Evolutionary conservation across 2,113 vertebrate species (phyloP), one percentile per base, ranked within the genome.

Genomic region (Scartelaos histophorus): DNA sequence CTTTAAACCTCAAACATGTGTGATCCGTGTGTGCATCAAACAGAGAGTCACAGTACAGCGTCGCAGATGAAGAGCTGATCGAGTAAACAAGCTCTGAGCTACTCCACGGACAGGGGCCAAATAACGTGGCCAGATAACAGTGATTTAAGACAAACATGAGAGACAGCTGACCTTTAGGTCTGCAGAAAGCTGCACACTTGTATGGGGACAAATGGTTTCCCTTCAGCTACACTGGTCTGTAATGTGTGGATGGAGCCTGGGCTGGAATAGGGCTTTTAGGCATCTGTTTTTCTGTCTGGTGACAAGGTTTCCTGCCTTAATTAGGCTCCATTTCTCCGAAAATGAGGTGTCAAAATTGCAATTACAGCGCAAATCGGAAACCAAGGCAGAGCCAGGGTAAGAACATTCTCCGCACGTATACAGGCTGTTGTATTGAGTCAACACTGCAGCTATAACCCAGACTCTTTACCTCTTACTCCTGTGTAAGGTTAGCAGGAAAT

Each of bases 1-100:
- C 58, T 71, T 74, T 64, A 35, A 64, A 64, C 61, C 61, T 43
- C 61, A 80, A 83, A 88, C 72, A 88, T 71, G 76, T 65, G 11
- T 49, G 29, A 54, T 49, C 34, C 67, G 73, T 73, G 71, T 66
- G 66, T 56, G n/a, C n/a, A 72, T 71, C 29, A 71, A 57, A 69
- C 54, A 67, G 67, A 35, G 56, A 61, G 22, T 64, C 34, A 70
- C 64, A 22, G 69, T 64, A 64, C 1, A 3, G 13, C 22, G 60
- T 15, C 2, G 57, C 24, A 62, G 60, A 34, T 35, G 60, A 25
- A 62, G 58, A 35, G 60, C 16, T 17, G 61, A 64, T 17, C 13
- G 19, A n/a, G 61, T 64, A 38, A 38, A 76, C 46, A 61, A 73
- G 78, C 53, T 43, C 1, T 22, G 51, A 77, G 84, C 78, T 84